Conservation (phyloP, 1,140 invertebrate genomes). For the Bathynomus jamesi region DNA sequence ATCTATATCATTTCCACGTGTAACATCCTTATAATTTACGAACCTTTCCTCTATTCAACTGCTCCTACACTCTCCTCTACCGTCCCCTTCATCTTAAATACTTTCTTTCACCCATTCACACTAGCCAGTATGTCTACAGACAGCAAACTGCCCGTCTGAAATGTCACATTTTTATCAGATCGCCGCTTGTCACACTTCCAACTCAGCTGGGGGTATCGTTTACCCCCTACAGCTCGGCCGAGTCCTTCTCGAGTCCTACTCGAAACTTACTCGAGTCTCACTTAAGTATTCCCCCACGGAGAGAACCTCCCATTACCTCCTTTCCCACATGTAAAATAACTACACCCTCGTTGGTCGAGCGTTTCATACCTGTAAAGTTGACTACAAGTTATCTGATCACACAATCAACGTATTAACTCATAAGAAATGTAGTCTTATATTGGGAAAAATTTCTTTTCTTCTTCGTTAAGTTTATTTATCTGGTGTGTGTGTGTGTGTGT, state of each 20-base stretch:
- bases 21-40: too few relatives aligned
- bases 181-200: background rate
- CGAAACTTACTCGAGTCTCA: background rate
- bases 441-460: too few relatives aligned
- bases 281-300: background rate
- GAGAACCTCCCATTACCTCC: background rate
- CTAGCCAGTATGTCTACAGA: background rate
- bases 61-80: too few relatives aligned
- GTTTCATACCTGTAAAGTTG: background rate
- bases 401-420: background rate
- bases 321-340: background rate
- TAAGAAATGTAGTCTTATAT: too few relatives aligned
- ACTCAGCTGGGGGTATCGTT: background rate
- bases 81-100: too few relatives aligned
- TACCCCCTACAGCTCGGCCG: background rate
- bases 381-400: background rate
- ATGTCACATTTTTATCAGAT: background rate
- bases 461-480: too few relatives aligned
- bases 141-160: background rate
- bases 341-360: background rate
- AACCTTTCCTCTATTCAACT: too few relatives aligned
- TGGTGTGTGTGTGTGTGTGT: too few relatives aligned
- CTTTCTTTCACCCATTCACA: background rate
- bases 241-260: background rate
- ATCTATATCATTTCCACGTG: too few relatives aligned